A percentile compares a stretch with the other conserved stretches of the same genome.
Conservation (phyloP, 35 echinoderm and acorn worm species). For the Diadema setosum region DNA sequence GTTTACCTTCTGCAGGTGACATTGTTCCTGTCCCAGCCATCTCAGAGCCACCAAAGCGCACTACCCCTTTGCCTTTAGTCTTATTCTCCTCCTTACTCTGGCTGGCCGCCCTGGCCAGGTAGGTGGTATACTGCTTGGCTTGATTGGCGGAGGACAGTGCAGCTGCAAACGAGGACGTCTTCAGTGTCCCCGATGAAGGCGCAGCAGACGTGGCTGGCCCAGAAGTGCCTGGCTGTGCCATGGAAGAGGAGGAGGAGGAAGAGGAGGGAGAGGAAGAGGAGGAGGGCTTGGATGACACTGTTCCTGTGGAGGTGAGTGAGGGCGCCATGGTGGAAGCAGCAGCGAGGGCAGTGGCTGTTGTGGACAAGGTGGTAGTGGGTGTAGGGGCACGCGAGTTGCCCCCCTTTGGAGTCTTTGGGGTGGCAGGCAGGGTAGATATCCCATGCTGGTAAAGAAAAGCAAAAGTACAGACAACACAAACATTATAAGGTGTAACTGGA, state of each 20-base stretch:
- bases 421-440: constrained; percentile 23
- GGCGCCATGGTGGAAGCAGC: not conserved
- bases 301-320: not conserved
- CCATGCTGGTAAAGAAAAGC: not conserved
- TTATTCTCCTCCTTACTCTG: constrained; percentile 11
- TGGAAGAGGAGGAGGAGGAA: not conserved
- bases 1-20: too few species aligned
- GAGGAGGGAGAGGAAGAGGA: not conserved
- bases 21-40: not conserved
- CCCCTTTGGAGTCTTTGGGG: constrained; percentile 29
- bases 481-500: too few species aligned
- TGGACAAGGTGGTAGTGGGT: not conserved
- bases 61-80: not conserved
- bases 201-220: not conserved
- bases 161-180: not conserved
- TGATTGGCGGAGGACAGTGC: not conserved
- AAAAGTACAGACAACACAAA: not conserved
- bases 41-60: not conserved
- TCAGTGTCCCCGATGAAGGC: not conserved
- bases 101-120: constrained; percentile 52
- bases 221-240: not conserved
- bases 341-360: not conserved
- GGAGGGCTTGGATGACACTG: not conserved
- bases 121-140: constrained; percentile 64
- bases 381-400: not conserved